phyloP scores from a whole-genome alignment of 2,797 vertebrate species.

The Eidolon dupreanum region DNA sequence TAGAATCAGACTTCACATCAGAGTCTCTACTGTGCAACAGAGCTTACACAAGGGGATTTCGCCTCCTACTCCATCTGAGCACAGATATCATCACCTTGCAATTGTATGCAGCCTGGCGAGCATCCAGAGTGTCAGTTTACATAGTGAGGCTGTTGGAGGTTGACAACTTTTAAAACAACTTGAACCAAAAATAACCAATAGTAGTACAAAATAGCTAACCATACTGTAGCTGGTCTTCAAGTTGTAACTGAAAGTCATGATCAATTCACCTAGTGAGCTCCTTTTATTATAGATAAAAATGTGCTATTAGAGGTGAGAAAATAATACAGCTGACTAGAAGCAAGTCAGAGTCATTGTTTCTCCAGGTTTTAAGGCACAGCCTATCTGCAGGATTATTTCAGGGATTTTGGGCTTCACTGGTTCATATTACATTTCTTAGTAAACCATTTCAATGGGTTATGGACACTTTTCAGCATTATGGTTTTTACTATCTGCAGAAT shows the following conservation, averaged over 20 bases:
- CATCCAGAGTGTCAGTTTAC: constrained; percentile 37
- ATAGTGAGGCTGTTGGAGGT: not conserved
- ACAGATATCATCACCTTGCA: not conserved
- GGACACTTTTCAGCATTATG: not conserved
- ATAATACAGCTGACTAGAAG: not conserved
- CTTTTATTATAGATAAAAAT: not conserved
- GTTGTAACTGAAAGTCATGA: not conserved
- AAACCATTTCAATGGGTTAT: not conserved
- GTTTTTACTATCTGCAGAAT: not conserved
- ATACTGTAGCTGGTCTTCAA: not conserved
- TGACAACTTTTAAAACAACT: constrained; percentile 42
- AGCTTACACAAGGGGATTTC: not conserved
- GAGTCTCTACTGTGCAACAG: not conserved
- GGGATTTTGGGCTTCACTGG: not conserved
- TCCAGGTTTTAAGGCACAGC: not conserved
- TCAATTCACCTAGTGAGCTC: not conserved
- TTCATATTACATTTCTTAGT: not conserved
- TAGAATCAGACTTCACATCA: not conserved
- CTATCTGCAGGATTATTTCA: not conserved
- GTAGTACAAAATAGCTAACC: not conserved
- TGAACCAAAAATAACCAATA: constrained; percentile 50
- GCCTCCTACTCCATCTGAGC: not conserved
- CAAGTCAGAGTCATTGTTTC: not conserved
- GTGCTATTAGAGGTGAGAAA: not conserved
- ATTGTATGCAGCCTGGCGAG: constrained; percentile 34